Percentiles rank a stretch among this genome's conserved stretches.
These are phyloP conservation scores for Prionace glauca DNA, from an alignment of 2,797 vertebrate genomes.

Conservation along the genomic window DNA sequence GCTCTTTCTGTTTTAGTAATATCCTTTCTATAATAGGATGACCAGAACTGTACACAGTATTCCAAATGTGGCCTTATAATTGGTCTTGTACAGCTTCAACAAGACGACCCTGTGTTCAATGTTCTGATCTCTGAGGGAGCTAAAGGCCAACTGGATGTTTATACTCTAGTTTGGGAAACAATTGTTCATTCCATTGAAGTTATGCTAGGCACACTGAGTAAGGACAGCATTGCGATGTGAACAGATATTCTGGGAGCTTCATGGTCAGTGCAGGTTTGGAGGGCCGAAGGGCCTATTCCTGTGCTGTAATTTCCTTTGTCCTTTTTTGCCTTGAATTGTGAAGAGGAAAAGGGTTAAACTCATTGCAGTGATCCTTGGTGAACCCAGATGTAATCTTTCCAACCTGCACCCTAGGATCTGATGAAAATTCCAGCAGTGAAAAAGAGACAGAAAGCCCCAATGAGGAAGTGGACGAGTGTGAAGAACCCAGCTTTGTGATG, in stretches of 20 bases:
- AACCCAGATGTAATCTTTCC: neutral
- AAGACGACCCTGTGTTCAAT: too few species aligned
- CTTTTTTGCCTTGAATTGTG: neutral
- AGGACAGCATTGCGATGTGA: neutral
- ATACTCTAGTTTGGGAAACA: neutral
- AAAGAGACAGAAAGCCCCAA: neutral
- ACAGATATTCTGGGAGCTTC: neutral
- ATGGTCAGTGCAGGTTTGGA: too few species aligned
- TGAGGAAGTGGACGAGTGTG: neutral
- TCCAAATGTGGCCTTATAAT: too few species aligned
- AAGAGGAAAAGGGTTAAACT: neutral
- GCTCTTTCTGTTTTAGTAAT: too few species aligned
- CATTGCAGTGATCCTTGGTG: neutral
- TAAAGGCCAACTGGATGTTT: neutral
- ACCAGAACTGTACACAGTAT: too few species aligned
- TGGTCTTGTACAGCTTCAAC: too few species aligned
- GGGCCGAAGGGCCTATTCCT: too few species aligned
- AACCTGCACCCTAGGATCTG: neutral
- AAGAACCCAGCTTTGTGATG: conserved; percentile 21
- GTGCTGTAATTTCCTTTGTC: too few species aligned
- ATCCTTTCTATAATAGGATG: too few species aligned
- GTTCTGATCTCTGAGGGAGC: neutral
- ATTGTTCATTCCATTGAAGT: neutral
- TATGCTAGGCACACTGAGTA: neutral
- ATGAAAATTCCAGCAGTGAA: neutral